Conservation (phyloP, 2,797 vertebrate species). For the Tiaroga cobitis region DNA sequence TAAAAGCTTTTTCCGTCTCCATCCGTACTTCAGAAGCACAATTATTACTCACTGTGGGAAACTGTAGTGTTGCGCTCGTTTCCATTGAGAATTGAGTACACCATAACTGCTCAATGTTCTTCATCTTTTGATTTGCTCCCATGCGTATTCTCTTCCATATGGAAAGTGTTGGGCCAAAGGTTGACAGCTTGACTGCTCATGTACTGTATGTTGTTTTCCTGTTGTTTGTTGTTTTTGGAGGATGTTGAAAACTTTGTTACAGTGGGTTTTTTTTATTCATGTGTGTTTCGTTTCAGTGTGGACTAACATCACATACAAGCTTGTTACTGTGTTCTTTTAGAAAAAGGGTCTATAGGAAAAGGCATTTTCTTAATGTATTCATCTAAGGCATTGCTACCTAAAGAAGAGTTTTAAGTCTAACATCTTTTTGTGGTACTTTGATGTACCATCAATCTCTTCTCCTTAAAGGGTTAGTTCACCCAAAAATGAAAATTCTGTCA, state of each 20-base stretch:
- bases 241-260: conserved; percentile 52
- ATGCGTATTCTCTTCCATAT: conserved; percentile 81
- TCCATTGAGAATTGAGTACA: conserved; percentile 45
- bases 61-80: conserved; percentile 1
- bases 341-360: conserved; percentile 36
- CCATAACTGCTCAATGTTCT: conserved; percentile 26
- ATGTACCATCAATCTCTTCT: neutral
- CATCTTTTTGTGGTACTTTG: conserved; percentile 1
- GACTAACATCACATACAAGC: conserved; percentile 51
- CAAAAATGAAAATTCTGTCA: no score
- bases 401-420: neutral
- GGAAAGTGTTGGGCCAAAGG: conserved; percentile 64
- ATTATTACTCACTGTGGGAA: neutral
- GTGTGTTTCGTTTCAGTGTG: conserved; percentile 52
- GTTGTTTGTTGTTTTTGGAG: conserved; percentile 57
- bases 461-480: no score
- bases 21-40: conserved; percentile 62
- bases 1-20: conserved; percentile 63
- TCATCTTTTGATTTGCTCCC: conserved; percentile 64
- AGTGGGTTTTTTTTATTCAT: conserved; percentile 46
- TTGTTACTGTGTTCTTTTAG: conserved; percentile 40
- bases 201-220: conserved; percentile 55
- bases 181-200: conserved; percentile 61
- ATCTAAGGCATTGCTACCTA: neutral
- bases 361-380: conserved; percentile 55